phyloP scores from a whole-genome alignment of 1,140 invertebrate genomes.

The Bombus terrestris region DNA sequence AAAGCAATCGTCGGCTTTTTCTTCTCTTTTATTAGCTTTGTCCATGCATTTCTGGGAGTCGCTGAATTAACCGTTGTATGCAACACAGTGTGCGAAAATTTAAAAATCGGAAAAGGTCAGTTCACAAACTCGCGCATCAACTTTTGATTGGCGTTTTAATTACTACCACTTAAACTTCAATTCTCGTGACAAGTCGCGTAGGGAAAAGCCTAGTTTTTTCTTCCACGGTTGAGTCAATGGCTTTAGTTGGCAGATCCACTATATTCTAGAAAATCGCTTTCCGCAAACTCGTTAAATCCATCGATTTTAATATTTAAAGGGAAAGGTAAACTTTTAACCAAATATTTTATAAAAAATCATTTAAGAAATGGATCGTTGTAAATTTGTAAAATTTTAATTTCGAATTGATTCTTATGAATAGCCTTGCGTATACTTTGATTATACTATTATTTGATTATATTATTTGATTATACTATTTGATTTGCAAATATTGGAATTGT shows the following conservation, averaged over 20 bases:
- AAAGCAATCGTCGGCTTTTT: not conserved
- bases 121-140: not conserved
- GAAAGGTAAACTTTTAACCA: no score
- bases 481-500: no score
- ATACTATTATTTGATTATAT: no score
- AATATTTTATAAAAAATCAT: no score
- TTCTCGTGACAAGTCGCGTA: constrained; percentile 3
- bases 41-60: not conserved
- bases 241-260: not conserved
- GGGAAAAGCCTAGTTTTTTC: not conserved
- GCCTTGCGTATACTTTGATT: no score
- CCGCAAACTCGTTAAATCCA: no score
- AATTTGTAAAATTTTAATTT: no score
- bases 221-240: not conserved
- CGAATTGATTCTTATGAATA: no score
- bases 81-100: not conserved
- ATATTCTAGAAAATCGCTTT: not conserved
- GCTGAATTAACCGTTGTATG: not conserved
- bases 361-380: not conserved
- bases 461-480: no score
- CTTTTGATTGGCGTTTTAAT: constrained; percentile 22
- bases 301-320: not conserved
- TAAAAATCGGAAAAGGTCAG: not conserved
- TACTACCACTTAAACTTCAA: constrained; percentile 6
- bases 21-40: not conserved